Conservation (phyloP, 2,888 invertebrate species). For the Dolichopus griseipennis region DNA sequence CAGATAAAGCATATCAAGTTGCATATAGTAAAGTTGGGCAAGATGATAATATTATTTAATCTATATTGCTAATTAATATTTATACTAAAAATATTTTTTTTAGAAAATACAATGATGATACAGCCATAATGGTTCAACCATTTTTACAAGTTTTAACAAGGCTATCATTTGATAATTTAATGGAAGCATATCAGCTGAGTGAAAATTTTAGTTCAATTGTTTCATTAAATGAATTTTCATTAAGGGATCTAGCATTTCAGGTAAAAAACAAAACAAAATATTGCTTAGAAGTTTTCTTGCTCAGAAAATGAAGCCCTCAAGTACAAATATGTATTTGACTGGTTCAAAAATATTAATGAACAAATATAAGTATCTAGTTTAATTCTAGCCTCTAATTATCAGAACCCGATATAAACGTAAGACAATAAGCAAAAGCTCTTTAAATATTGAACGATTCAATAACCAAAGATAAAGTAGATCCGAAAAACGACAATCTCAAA, state of each 20-base stretch:
- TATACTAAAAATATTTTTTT: not conserved
- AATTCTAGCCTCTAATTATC: too few species aligned
- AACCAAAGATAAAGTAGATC: too few species aligned
- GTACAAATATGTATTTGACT: too few species aligned
- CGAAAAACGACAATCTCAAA: too few species aligned
- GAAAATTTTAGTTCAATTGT: constrained; percentile 25
- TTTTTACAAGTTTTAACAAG: constrained; percentile 41
- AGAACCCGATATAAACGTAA: too few species aligned
- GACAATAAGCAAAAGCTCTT: too few species aligned
- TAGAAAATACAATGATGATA: constrained; percentile 19
- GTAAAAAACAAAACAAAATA: constrained; percentile 23
- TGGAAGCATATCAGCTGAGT: constrained; percentile 28
- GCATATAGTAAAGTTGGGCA: constrained; percentile 35
- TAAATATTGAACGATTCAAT: too few species aligned
- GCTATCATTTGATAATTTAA: constrained; percentile 41
- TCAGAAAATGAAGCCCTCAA: too few species aligned
- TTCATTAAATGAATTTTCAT: constrained; percentile 24
- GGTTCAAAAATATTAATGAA: too few species aligned
- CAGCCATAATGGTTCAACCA: constrained; percentile 28
- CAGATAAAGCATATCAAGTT: constrained; percentile 35
- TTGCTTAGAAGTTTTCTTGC: too few species aligned
- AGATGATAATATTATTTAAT: constrained; percentile 19
- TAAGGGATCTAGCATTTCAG: constrained; percentile 35
- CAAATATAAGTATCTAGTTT: too few species aligned
- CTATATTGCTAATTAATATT: not conserved